Base-by-base conservation (phyloP, 53 echinoderm and acorn worm genomes). In the Arbacia lixula region DNA sequence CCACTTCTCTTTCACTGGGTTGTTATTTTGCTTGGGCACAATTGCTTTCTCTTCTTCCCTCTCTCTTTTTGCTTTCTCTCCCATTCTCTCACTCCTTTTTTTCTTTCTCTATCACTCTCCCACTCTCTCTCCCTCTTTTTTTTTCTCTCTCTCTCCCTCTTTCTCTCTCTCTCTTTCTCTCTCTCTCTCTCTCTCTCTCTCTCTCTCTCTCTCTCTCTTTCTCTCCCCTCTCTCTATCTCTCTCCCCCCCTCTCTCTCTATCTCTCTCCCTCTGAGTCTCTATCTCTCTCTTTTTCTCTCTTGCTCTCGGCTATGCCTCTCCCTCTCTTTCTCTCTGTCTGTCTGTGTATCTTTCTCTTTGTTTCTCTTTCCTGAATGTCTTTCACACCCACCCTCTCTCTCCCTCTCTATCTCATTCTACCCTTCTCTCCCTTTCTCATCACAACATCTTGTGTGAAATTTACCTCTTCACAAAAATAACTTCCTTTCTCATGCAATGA, bases 1-100 rank as follows among this genome's bases (percentile, higher is more conserved):
- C 73, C 73, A 33, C 46, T 53, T 53, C 6, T 64, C 34, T 73
- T 33, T 34, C 43, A 38, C 43, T 40, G 41, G 43, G 69, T 43
- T 68, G 39, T 68, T 46, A 28, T 3, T n/a, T 69, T 69, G 12
- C 43, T 36, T 0, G 0, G 34, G 46, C 69, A 8, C 43, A 5
- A 16, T 2, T 67, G 29, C 69, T 40, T 46, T 10, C 43, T 68
- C 69, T 28, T 42, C 6, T 27, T 21, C 43, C 12, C 43, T 42
- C 0, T 46, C 49, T 27, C 28, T 66, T 62, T 32, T 1, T 61
- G 14, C 19, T 31, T 14, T 31, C 12, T 63, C 24, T 67, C 8
- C 65, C 36, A 43, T 4, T 69, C 42, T 22, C 1, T 41, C 12
- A 68, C 43, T 69, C 19, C 35, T 25, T 42, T 69, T 25, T 4